Base-by-base conservation (phyloP, 2,113 vertebrate genomes). In the Hucho hucho region DNA sequence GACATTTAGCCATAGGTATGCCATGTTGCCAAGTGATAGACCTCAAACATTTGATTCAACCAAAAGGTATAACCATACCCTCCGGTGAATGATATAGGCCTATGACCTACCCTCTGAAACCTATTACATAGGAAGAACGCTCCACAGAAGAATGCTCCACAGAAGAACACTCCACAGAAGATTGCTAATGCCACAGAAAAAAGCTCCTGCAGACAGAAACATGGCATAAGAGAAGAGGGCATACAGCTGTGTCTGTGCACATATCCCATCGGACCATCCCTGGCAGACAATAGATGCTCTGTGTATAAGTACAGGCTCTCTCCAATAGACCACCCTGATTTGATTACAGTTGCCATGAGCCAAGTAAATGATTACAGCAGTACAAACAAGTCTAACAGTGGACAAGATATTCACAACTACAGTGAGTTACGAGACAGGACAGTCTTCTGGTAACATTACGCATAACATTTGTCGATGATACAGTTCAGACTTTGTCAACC, bases 221-320 rank as follows among this genome's bases (percentile, higher is more conserved):
- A 43, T 43, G 37, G 37, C 37, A 43, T 43, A 43, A 66, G 65
- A 53, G 18, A 43, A n/a, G 13, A 64, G 69, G 59, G 14, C 6
- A 13, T 64, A n/a, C n/a, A 59, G 11, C 64, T 64, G 24, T 65
- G 69, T 11, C 49, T 74, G 59, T 69, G 67, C 18, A 61, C 63
- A 67, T 53, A 77, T 77, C 53, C 37, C 74, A 72, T 82, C 43
- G 7, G 29, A 81, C 72, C 73, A 75, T 73, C 75, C 56, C 71
- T 70, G 37, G 20, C 28, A 74, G 64, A 88, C 83, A 88, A 81
- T 65, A 64, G 69, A 6, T 64, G 56, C 79, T 80, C 75, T 81
- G 75, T 88, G 75, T 53, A 75, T 32, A 59, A 43, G 37, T 43
- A 43, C 37, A 43, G 37, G 9, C 37, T 43, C 9, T 6, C 37